phyloP scores from a whole-genome alignment of 2,888 invertebrate genomes.

The Trichopoda pennipes region DNA sequence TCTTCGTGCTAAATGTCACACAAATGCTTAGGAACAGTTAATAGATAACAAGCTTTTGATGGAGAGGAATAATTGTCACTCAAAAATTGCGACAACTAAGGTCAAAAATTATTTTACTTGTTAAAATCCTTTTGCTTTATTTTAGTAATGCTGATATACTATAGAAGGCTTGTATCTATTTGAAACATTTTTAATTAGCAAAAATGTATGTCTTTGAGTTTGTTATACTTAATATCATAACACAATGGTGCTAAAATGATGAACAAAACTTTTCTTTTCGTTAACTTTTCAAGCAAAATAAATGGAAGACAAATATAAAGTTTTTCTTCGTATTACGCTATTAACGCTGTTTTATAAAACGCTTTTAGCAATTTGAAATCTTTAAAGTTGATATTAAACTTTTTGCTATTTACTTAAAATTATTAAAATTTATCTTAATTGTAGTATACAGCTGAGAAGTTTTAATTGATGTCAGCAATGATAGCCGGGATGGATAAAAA shows the following conservation, averaged over 20 bases:
- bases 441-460: not conserved
- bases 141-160: conserved; percentile 7
- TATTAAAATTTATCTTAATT: not conserved
- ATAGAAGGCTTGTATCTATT: conserved; percentile 9
- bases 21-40: not conserved
- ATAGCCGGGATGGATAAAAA: too few relatives aligned
- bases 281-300: not conserved
- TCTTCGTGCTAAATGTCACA: too few relatives aligned
- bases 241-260: conserved; percentile 25
- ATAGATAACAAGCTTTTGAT: conserved; percentile 8
- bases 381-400: conserved; percentile 26
- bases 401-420: conserved; percentile 8
- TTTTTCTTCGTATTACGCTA: not conserved
- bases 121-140: conserved; percentile 20
- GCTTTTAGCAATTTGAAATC: conserved; percentile 34
- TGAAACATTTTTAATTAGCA: conserved; percentile 49
- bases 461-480: too few relatives aligned
- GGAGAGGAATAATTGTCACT: too few relatives aligned
- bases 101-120: not conserved
- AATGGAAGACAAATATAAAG: conserved; percentile 10
- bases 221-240: conserved; percentile 19
- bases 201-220: conserved; percentile 10
- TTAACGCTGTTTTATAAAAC: conserved; percentile 17
- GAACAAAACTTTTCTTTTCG: conserved; percentile 21
- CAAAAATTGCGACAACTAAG: too few relatives aligned